Percentiles rank a stretch among this genome's conserved stretches.
phyloP scores from a whole-genome alignment of 2,888 invertebrate genomes.

The Hermaeophaga mercurialis region DNA sequence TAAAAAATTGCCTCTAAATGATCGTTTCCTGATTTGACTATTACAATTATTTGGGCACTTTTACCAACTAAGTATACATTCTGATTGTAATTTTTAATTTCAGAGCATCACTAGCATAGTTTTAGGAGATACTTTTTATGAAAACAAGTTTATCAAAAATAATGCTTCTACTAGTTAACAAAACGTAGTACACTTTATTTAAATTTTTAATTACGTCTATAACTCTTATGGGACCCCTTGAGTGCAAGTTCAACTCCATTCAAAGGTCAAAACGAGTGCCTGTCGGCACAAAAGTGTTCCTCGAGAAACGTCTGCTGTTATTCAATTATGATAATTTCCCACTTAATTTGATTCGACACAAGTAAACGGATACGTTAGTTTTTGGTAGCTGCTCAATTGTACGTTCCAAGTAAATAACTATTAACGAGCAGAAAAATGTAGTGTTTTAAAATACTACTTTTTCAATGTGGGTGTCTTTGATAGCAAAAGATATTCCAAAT shows the following conservation, averaged over 20 bases:
- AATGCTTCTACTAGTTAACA: background rate
- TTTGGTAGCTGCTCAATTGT: slow-evolving; percentile 3
- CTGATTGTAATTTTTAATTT: too few species aligned
- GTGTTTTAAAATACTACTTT: too few species aligned
- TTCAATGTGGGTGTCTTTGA: too few species aligned
- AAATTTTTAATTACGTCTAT: background rate
- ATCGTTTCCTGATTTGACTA: too few species aligned
- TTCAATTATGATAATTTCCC: slow-evolving; percentile 27
- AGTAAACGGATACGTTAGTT: slow-evolving; percentile 16
- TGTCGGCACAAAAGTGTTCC: slow-evolving; percentile 19
- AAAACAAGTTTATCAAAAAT: too few species aligned
- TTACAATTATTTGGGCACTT: too few species aligned
- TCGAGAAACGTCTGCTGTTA: slow-evolving; percentile 27
- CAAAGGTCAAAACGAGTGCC: slow-evolving; percentile 34
- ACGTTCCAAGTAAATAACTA: slow-evolving; percentile 4
- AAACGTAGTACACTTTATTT: background rate
- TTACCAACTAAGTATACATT: too few species aligned
- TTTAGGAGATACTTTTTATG: too few species aligned
- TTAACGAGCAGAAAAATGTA: too few species aligned
- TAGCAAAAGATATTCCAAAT: too few species aligned
- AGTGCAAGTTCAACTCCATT: slow-evolving; percentile 46
- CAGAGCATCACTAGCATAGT: too few species aligned
- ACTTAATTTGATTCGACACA: slow-evolving; percentile 24
- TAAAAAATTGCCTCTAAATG: too few species aligned
- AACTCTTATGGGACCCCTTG: slow-evolving; percentile 18